A percentile compares a stretch with the other conserved stretches of the same genome.
These are phyloP conservation scores for Zaprionus ornatus DNA, from an alignment of 1,140 invertebrate genomes.

Conservation along the genomic window DNA sequence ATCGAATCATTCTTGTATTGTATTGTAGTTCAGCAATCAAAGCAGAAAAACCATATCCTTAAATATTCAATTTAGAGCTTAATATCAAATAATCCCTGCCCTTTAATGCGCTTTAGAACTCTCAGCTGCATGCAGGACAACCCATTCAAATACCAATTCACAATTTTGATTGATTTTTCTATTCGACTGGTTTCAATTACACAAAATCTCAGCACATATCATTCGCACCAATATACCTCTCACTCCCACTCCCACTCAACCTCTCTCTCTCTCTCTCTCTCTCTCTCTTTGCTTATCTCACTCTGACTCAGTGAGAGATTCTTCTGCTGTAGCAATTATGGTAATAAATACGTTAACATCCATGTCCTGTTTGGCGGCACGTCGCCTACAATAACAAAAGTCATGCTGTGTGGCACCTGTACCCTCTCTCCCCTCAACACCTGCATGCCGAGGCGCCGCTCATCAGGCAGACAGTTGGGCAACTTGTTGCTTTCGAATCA, in stretches of 20 bases:
- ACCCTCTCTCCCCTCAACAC: not conserved
- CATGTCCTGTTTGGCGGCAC: constrained; percentile 27
- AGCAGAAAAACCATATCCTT: too few relatives aligned
- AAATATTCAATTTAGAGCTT: not conserved
- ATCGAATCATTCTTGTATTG: too few relatives aligned
- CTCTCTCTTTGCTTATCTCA: not conserved
- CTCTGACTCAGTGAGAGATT: not conserved
- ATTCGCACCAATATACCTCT: not conserved
- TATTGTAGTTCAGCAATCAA: too few relatives aligned
- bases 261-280: too few relatives aligned
- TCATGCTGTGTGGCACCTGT: constrained; percentile 50
- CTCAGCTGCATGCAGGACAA: constrained; percentile 14
- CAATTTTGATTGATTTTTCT: constrained; percentile 73
- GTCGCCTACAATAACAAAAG: constrained; percentile 59
- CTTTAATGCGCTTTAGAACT: not conserved
- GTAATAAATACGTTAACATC: constrained; percentile 52
- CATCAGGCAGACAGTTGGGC: constrained; percentile 1
- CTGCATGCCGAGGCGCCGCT: not conserved
- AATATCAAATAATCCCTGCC: too few relatives aligned
- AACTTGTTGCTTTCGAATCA: constrained; percentile 72
- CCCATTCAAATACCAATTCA: constrained; percentile 52
- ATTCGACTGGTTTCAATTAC: constrained; percentile 62
- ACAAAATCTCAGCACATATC: constrained; percentile 13
- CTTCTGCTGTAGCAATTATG: constrained; percentile 32
- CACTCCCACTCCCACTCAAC: too few relatives aligned